These are phyloP conservation scores for Salvelinus sp. DNA, from an alignment of 2,113 vertebrate species.

Conservation along the genomic window DNA sequence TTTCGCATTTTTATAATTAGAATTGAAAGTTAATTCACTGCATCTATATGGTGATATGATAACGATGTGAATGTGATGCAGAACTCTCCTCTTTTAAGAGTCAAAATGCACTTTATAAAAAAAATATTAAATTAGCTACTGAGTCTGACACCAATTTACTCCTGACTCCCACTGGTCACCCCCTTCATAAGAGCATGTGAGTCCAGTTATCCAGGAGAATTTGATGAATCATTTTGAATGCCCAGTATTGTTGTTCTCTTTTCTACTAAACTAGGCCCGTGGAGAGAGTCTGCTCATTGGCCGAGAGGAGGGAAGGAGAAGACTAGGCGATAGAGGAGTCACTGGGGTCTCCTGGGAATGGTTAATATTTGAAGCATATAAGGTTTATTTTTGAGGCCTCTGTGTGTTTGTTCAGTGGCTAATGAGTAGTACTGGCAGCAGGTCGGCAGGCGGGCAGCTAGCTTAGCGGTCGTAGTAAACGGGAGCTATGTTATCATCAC, in stretches of 20 bases:
- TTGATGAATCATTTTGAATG: constrained; percentile 65
- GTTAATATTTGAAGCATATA: constrained; percentile 53
- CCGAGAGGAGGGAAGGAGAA: neutral
- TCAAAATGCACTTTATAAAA: constrained; percentile 28
- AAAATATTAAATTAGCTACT: constrained; percentile 32
- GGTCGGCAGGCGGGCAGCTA: neutral
- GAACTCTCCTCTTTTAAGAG: neutral
- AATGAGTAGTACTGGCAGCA: constrained; percentile 75
- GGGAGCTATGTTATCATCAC: constrained; percentile 36
- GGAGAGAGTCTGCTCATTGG: constrained; percentile 27
- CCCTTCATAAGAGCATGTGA: constrained; percentile 66
- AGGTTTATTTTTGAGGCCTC: constrained; percentile 26
- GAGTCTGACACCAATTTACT: constrained; percentile 25
- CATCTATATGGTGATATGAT: neutral
- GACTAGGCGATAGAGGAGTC: neutral
- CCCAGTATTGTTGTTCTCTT: constrained; percentile 57
- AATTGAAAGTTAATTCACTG: neutral
- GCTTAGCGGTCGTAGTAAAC: constrained; percentile 61
- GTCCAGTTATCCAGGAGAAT: constrained; percentile 66
- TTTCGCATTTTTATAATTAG: no score
- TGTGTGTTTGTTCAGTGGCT: constrained; percentile 75
- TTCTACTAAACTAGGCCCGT: constrained; percentile 30
- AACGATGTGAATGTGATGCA: neutral
- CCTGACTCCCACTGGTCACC: constrained; percentile 27
- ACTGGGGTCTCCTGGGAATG: constrained; percentile 9